Evolutionary conservation across 2,797 vertebrate genomes (phyloP), one percentile per base, ranked within the genome.

Genomic region (Galagoides demidoff): DNA sequence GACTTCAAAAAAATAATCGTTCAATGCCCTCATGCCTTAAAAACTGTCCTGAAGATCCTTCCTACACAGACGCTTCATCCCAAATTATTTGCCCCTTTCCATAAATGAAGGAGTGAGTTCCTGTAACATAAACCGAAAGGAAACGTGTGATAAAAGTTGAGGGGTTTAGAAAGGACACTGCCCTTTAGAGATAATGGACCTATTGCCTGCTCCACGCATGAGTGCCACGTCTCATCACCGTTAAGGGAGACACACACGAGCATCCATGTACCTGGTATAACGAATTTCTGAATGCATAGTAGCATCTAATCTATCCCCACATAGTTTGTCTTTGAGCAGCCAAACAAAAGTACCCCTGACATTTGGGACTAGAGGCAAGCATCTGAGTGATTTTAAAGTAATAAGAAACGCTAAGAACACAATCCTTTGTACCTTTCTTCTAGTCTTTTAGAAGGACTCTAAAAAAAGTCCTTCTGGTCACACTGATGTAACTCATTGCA

Each of bases 111-210:
- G 95, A 74, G 4, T 45, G 13, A 90, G 27, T 73, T 68, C 93
- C 27, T 27, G 4, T 63, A 92, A 83, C 57, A 86, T 81, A 97
- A 93, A 92, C 92, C 95, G 96, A 97, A 96, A 49, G 71, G 89
- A 96, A 96, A 96, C 95, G 95, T 84, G 85, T 93, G 96, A 96
- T 94, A 92, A 97, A 92, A 95, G 64, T 95, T 89, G 71, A 97
- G n/a, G 71, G 97, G 90, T 96, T 96, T 97, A 77, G 89, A 94
- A 96, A 92, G 88, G 81, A 96, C 97, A 96, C 88, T 97, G 90
- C 94, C 96, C 93, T 97, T 97, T 96, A 94, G 76, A 93, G 94
- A 95, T 95, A 97, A 97, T 96, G 85, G 90, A 97, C 97, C 92
- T 95, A 92, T 85, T 90, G 79, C 87, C 90, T 64, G 85, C 94